Conservation (phyloP, 2,113 vertebrate species). For the Pollimyrus isidori region DNA sequence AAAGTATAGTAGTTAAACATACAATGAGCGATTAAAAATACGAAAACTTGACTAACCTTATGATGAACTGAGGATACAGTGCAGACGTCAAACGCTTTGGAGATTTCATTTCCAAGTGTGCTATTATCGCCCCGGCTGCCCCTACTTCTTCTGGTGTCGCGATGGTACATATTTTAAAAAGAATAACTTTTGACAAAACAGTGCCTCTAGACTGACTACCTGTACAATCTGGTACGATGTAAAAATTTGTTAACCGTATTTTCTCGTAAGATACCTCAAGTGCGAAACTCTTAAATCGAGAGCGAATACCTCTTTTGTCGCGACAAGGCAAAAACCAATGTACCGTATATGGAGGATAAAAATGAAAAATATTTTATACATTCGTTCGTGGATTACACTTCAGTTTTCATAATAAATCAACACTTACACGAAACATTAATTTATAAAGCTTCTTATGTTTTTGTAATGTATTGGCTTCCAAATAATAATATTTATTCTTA, state of each 20-base stretch:
- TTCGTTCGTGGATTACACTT: not conserved
- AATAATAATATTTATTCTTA: not conserved
- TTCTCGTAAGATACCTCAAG: not conserved
- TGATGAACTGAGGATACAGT: not conserved
- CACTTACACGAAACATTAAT: not conserved
- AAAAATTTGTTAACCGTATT: not conserved
- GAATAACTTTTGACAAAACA: not conserved
- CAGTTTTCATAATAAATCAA: not conserved
- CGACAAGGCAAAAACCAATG: not conserved
- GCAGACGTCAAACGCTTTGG: not conserved
- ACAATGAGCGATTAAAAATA: not conserved
- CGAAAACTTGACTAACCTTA: not conserved
- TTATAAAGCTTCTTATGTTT: not conserved
- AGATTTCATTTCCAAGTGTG: not conserved
- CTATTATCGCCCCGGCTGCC: not conserved
- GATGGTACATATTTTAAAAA: conserved; percentile 11
- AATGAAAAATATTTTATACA: not conserved
- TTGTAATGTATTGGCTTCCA: not conserved
- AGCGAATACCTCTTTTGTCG: not conserved
- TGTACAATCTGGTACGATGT: not conserved
- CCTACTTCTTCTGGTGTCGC: not conserved
- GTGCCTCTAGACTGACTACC: not conserved
- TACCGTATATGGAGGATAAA: not conserved
- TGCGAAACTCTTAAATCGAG: not conserved
- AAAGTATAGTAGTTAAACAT: not conserved